Conservation (phyloP, 2,888 invertebrate species). For the Fragum whitleyi region DNA sequence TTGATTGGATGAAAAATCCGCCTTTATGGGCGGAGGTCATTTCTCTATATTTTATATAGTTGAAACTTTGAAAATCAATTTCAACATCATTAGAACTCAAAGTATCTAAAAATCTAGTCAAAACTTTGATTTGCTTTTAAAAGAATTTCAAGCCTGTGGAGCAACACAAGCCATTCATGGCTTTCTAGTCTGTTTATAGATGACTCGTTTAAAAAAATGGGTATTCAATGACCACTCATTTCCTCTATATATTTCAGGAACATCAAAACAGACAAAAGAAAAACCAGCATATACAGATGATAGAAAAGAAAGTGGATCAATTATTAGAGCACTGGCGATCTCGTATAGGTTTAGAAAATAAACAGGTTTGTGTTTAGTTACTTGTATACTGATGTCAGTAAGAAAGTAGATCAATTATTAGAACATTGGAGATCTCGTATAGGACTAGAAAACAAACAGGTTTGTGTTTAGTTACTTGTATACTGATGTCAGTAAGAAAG, state of each 20-base stretch:
- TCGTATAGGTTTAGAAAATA: slow-evolving; percentile 84
- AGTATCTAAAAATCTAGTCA: too few relatives aligned
- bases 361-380: slow-evolving; percentile 76
- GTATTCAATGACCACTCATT: too few relatives aligned
- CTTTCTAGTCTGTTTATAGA: too few relatives aligned
- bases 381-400: slow-evolving; percentile 83
- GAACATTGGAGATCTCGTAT: slow-evolving; percentile 86
- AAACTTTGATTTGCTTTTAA: too few relatives aligned
- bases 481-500: slow-evolving; percentile 85
- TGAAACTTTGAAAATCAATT: too few relatives aligned
- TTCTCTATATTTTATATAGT: too few relatives aligned
- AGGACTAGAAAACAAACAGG: slow-evolving; percentile 84
- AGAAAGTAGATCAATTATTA: slow-evolving; percentile 85
- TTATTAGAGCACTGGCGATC: slow-evolving; percentile 86
- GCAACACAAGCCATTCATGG: too few relatives aligned
- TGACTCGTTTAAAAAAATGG: too few relatives aligned
- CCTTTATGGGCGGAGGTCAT: too few relatives aligned
- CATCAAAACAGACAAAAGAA: slow-evolving; percentile 82
- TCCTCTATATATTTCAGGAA: slow-evolving; percentile 80
- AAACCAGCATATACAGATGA: slow-evolving; percentile 81
- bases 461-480: slow-evolving; percentile 57
- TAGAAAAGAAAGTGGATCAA: slow-evolving; percentile 86
- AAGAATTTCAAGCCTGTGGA: too few relatives aligned
- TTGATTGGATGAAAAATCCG: too few relatives aligned
- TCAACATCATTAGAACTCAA: too few relatives aligned